Percentiles rank a stretch among this genome's conserved stretches.
Evolutionary conservation across 2,888 invertebrate genomes (phyloP).

Genomic region (Spatulosminthurus flaviceps): DNA sequence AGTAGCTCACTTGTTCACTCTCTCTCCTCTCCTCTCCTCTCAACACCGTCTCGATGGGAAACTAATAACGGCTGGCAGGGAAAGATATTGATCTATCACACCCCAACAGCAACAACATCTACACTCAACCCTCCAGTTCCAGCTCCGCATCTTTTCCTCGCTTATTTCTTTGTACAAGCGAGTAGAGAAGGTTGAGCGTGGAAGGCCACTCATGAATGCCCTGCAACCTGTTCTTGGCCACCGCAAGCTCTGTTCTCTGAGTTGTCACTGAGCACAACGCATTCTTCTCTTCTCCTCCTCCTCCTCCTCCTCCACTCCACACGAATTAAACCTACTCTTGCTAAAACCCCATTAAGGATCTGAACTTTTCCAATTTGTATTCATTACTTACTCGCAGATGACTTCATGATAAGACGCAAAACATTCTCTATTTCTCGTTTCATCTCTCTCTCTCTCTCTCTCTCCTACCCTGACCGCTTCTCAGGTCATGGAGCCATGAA

Average conservation of each 20-base stretch:
- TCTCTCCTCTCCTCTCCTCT: not conserved
- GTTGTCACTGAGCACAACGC: not conserved
- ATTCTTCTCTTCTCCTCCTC: not conserved
- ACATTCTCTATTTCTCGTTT: not conserved
- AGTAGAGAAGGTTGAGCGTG: too few relatives aligned
- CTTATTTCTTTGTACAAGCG: too few relatives aligned
- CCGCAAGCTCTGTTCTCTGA: too few relatives aligned
- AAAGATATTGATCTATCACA: slow-evolving; percentile 60
- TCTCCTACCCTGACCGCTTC: too few relatives aligned
- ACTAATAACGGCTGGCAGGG: slow-evolving; percentile 10
- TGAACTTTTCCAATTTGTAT: slow-evolving; percentile 63
- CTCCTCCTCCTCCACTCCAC: slow-evolving; percentile 30
- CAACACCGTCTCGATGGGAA: not conserved
- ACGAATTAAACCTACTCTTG: slow-evolving; percentile 52
- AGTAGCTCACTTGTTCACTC: slow-evolving; percentile 12
- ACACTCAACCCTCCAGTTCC: slow-evolving; percentile 38
- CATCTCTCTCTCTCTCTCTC: too few relatives aligned
- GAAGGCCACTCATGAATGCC: too few relatives aligned
- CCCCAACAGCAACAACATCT: slow-evolving; percentile 59
- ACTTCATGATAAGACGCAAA: slow-evolving; percentile 15
- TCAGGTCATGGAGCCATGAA: too few relatives aligned
- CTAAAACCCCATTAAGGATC: slow-evolving; percentile 57
- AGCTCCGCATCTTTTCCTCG: not conserved
- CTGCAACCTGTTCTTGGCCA: too few relatives aligned
- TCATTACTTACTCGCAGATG: slow-evolving; percentile 58